Conservation (phyloP, 2,797 vertebrate genomes). For the Parotocinclus haroldoi region DNA sequence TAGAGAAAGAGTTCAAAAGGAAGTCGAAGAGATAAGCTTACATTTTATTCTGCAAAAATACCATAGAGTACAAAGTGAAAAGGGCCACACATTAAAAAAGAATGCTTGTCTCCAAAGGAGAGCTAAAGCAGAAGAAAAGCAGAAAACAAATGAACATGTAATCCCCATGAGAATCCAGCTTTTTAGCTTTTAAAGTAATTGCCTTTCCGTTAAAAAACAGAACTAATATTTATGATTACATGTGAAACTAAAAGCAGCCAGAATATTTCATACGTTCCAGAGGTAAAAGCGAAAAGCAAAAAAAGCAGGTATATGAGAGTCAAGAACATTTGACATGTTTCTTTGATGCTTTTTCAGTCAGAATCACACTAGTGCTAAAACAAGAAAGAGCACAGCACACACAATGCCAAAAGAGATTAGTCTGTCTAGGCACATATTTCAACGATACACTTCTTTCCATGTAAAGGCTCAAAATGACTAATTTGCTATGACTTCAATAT, state of each 20-base stretch:
- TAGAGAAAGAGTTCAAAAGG: slow-evolving; percentile 47
- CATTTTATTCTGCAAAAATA: slow-evolving; percentile 56
- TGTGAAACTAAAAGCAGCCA: slow-evolving; percentile 48
- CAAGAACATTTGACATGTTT: slow-evolving; percentile 75
- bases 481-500: slow-evolving; percentile 39
- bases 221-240: slow-evolving; percentile 64
- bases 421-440: slow-evolving; percentile 76
- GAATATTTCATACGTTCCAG: slow-evolving; percentile 49
- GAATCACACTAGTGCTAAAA: slow-evolving; percentile 78
- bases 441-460: not conserved
- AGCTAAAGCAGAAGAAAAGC: slow-evolving; percentile 58
- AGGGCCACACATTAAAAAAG: slow-evolving; percentile 51
- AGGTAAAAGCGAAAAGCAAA: slow-evolving; percentile 39
- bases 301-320: slow-evolving; percentile 66
- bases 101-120: slow-evolving; percentile 51
- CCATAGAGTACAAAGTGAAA: slow-evolving; percentile 59
- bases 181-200: slow-evolving; percentile 64
- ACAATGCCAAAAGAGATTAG: slow-evolving; percentile 74
- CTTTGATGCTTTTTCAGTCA: slow-evolving; percentile 79
- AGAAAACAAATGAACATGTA: slow-evolving; percentile 69
- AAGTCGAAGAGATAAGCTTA: slow-evolving; percentile 54
- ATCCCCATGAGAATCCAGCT: slow-evolving; percentile 62
- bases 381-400: slow-evolving; percentile 73
- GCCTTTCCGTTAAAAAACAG: slow-evolving; percentile 54
- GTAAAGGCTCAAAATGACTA: not conserved